Percentiles rank a stretch among this genome's conserved stretches.
phyloP scores from a whole-genome alignment of 2,797 vertebrate genomes.

The Amblyopsis hoosieri region DNA sequence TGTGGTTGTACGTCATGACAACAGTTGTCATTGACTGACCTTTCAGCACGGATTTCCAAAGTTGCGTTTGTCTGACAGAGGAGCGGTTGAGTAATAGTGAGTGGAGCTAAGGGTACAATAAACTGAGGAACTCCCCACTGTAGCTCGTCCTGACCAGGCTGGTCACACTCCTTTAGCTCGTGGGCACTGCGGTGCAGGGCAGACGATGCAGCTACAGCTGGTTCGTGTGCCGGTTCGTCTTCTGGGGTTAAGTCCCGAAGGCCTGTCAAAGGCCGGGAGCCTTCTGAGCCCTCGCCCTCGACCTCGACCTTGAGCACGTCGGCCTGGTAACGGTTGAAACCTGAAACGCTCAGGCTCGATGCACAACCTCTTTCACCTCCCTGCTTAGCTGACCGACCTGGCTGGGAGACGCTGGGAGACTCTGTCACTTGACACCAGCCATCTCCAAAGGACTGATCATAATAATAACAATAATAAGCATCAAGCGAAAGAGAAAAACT shows the following conservation, averaged over 20 bases:
- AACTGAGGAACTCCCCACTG: slow-evolving; percentile 43
- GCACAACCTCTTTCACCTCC: slow-evolving; percentile 33
- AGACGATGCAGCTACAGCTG: slow-evolving; percentile 35
- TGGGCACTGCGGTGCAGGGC: slow-evolving; percentile 15
- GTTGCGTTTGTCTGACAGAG: slow-evolving; percentile 30
- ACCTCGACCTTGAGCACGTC: slow-evolving; percentile 24
- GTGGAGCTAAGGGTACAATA: slow-evolving; percentile 71
- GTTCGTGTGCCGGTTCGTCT: slow-evolving; percentile 12
- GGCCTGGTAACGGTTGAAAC: slow-evolving; percentile 33
- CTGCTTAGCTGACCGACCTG: slow-evolving; percentile 16
- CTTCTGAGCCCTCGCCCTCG: slow-evolving; percentile 6
- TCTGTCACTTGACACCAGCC: slow-evolving; percentile 56
- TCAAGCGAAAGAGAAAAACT: slow-evolving; percentile 8
- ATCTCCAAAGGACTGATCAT: slow-evolving; percentile 45
- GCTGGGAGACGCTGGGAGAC: slow-evolving; percentile 25
- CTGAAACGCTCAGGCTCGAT: slow-evolving; percentile 30
- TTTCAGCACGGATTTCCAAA: slow-evolving; percentile 45
- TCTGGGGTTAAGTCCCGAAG: too few relatives aligned
- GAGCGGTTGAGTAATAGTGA: slow-evolving; percentile 42
- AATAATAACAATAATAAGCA: slow-evolving; percentile 4
- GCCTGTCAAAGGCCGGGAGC: too few relatives aligned
- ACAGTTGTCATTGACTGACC: slow-evolving; percentile 40
- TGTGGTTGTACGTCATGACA: slow-evolving; percentile 35
- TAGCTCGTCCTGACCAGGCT: slow-evolving; percentile 37
- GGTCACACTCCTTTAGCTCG: slow-evolving; percentile 27